Evolutionary conservation across 2,888 invertebrate genomes (phyloP).

Genomic region (Cryptus viduatorius): DNA sequence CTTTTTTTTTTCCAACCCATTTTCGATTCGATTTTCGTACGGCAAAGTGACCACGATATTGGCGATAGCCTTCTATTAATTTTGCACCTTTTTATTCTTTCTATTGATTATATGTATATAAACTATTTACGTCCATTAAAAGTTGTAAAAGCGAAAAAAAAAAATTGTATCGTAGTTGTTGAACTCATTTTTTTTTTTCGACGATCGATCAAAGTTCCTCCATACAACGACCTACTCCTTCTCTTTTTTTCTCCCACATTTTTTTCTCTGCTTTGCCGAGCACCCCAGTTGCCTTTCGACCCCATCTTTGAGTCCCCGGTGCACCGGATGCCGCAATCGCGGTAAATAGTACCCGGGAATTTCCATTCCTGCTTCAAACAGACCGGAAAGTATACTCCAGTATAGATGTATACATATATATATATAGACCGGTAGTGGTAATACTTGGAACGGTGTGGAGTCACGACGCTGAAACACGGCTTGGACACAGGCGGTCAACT

Average conservation of each 20-base stretch:
- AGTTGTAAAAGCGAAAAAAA: not conserved
- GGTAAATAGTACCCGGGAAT: slow-evolving; percentile 48
- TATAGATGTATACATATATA: slow-evolving; percentile 3
- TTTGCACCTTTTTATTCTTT: too few species aligned
- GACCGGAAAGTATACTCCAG: slow-evolving; percentile 19
- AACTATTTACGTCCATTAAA: not conserved
- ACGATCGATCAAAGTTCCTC: slow-evolving; percentile 27
- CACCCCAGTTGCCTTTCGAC: not conserved
- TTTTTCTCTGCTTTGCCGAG: not conserved
- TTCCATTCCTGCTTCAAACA: slow-evolving; percentile 48
- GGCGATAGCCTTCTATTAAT: too few species aligned
- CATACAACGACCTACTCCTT: not conserved
- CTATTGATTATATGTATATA: too few species aligned
- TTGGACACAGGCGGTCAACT: slow-evolving; percentile 33
- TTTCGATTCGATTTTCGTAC: too few species aligned
- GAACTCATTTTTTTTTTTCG: not conserved
- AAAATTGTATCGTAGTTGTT: not conserved
- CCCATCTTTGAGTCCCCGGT: slow-evolving; percentile 15
- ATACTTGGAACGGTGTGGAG: slow-evolving; percentile 34
- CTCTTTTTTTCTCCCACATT: not conserved
- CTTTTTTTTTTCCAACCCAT: not conserved
- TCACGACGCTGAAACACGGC: slow-evolving; percentile 55
- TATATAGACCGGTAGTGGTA: slow-evolving; percentile 1
- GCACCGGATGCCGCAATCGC: slow-evolving; percentile 31
- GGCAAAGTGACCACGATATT: too few species aligned